These are phyloP conservation scores for Ammospiza nelsoni DNA, from an alignment of 2,113 vertebrate genomes.

Conservation along the genomic window DNA sequence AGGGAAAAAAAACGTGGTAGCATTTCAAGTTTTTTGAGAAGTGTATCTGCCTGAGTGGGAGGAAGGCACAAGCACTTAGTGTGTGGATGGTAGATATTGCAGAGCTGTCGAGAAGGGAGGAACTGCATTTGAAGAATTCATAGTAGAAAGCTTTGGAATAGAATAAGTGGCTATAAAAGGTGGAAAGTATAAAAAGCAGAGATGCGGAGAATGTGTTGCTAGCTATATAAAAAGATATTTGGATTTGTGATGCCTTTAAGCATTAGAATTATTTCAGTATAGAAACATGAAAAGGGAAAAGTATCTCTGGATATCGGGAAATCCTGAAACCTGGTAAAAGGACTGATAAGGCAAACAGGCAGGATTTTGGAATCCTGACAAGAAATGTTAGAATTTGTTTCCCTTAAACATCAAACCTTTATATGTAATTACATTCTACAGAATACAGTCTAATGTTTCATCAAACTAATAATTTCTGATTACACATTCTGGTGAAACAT, in stretches of 20 bases:
- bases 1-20: neutral
- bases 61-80: neutral
- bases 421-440: neutral
- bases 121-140: neutral
- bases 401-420: neutral
- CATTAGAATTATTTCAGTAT: neutral
- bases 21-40: slow-evolving; percentile 10
- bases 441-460: neutral
- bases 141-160: slow-evolving; percentile 1
- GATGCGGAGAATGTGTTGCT: neutral
- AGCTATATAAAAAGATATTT: neutral
- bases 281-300: neutral
- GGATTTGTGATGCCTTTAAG: neutral
- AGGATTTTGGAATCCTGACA: neutral
- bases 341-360: neutral
- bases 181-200: neutral
- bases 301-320: neutral
- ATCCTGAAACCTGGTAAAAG: neutral
- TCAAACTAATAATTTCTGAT: slow-evolving; percentile 35
- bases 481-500: neutral
- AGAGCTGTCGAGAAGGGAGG: neutral
- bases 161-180: neutral
- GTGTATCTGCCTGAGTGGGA: neutral
- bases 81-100: neutral
- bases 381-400: neutral